Conservation (phyloP, 2,888 invertebrate genomes). For the Andrena camellia region DNA sequence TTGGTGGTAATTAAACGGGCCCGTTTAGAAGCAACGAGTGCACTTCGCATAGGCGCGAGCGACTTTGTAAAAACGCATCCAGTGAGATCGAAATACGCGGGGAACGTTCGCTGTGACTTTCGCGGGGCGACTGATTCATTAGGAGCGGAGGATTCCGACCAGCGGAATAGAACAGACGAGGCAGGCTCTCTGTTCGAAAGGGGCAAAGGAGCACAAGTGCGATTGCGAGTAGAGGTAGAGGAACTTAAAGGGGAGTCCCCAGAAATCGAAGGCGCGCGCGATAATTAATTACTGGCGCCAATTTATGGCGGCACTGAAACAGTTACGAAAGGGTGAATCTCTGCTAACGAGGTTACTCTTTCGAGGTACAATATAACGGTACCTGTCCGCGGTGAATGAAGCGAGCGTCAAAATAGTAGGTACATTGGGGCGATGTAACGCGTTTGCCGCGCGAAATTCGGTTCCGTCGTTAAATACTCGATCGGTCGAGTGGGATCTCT, state of each 20-base stretch:
- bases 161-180: slow-evolving; percentile 2
- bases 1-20: slow-evolving; percentile 56
- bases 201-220: neutral
- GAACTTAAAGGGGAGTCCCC: neutral
- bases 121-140: slow-evolving; percentile 44
- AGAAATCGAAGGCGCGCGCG: slow-evolving; percentile 21
- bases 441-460: neutral
- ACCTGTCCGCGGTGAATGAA: too few relatives aligned
- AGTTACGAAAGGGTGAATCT: neutral
- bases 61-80: slow-evolving; percentile 25
- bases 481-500: neutral
- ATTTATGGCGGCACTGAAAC: slow-evolving; percentile 8
- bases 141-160: neutral
- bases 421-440: neutral
- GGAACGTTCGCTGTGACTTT: slow-evolving; percentile 36
- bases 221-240: neutral
- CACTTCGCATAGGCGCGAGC: slow-evolving; percentile 19
- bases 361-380: too few relatives aligned
- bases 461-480: neutral
- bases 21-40: slow-evolving; percentile 29
- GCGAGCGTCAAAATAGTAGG: neutral
- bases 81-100: slow-evolving; percentile 33
- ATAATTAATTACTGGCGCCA: slow-evolving; percentile 19
- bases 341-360: neutral
- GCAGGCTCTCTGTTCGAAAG: slow-evolving; percentile 21